Percentiles rank a stretch among this genome's conserved stretches.
Conservation (phyloP, 1,140 invertebrate genomes). For the Hycleus cichorii region DNA sequence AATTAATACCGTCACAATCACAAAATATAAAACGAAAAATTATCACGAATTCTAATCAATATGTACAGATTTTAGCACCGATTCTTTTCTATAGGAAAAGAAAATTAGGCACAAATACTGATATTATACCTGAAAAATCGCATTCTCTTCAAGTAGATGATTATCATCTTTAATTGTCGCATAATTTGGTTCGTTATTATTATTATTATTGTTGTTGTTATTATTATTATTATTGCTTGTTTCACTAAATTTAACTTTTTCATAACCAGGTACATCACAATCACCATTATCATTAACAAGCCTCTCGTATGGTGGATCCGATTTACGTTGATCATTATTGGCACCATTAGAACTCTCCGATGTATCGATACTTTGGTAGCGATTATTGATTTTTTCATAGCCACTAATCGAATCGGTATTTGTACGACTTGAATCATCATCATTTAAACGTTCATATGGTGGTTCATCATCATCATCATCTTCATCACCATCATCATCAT, state of each 20-base stretch:
- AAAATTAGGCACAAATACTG: background rate
- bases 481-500: constrained; percentile 14
- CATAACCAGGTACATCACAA: constrained; percentile 32
- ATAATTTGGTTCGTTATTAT: constrained; percentile 4
- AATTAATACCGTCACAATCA: no score
- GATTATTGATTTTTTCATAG: constrained; percentile 44
- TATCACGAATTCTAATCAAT: no score
- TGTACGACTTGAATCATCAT: constrained; percentile 39
- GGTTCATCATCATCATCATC: constrained; percentile 52
- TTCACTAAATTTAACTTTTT: constrained; percentile 2
- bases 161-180: constrained; percentile 8
- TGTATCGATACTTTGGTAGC: constrained; percentile 20
- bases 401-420: constrained; percentile 40
- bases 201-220: background rate
- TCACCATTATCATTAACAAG: constrained; percentile 33
- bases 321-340: constrained; percentile 18
- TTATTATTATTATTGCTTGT: no score
- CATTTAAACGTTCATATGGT: constrained; percentile 45
- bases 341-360: constrained; percentile 30
- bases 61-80: constrained; percentile 5
- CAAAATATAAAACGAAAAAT: no score
- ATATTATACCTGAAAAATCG: constrained; percentile 29
- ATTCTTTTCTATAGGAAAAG: no score
- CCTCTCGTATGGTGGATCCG: constrained; percentile 48
- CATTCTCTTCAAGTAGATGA: constrained; percentile 28